Base-by-base conservation (phyloP, 2,888 invertebrate species). In the Oeneis ivallda region DNA sequence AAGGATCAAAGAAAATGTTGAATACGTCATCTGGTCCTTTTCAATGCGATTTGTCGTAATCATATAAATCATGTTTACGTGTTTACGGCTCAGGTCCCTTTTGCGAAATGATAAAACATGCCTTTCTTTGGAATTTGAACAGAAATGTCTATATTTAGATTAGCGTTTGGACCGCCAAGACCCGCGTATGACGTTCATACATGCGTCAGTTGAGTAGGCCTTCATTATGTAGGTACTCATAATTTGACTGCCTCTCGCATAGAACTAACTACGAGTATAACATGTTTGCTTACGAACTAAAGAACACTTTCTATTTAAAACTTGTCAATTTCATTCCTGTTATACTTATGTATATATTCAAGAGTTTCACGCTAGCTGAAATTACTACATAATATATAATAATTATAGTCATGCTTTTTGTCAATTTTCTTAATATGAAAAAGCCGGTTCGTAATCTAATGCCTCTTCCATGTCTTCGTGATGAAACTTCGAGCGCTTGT, bases 21-120 rank as follows among this genome's bases (percentile, higher is more conserved):
- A 19, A 59, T 71, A 75, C 76, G n/a, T n/a, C n/a, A n/a, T 85
- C 86, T 86, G 86, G 77, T 83, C 84, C 79, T 79, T 82, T 82
- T 85, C 86, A 82, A 82, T 75, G 74, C 74, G 71, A 79, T 79
- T 82, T 80, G 82, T 84, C 81, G 83, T 83, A 84, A 87, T 87
- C 83, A 81, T 79, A 83, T 84, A 83, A 83, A 84, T 84, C 77
- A 77, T 81, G 78, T 79, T 81, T 80, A 77, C 78, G 70, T 81
- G 78, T 79, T 81, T 80, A 77, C 78, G 70, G 75, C 79, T 77
- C 76, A 82, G 76, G 79, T 83, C 76, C 81, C 84, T 85, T 82
- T 79, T 75, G 76, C 71, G 76, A 80, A 78, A 75, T 74, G 69
- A 72, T 72, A 68, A 74, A 74, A 64, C 62, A 62, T 75, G 74